Evolutionary conservation across 2,113 vertebrate genomes (phyloP), one percentile per base, ranked within the genome.

Genomic region (Scomber colias): DNA sequence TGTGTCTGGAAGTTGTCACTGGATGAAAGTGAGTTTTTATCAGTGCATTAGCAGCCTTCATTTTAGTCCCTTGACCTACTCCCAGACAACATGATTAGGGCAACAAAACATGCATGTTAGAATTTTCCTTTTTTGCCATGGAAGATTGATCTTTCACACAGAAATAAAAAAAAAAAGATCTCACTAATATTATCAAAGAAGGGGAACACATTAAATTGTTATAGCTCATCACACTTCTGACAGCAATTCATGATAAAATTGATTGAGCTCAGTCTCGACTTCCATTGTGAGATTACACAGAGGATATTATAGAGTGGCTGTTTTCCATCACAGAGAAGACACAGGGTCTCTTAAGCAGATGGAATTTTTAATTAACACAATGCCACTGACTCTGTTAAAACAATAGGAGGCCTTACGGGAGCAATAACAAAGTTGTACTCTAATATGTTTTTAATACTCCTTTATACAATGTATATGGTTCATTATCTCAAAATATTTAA

Each of bases 281-380:
- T 88, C 71, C 70, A 75, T 61, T 72, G 81, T 86, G 62, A 88
- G 83, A 87, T 79, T 88, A 81, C 86, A 82, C 83, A 74, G 71
- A 90, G 90, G 83, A 84, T 87, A 80, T 79, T 78, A 84, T 3
- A 63, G 74, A 83, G 84, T 86, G 77, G 64, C 86, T 84, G 84
- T 85, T 91, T 90, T 86, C 83, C 55, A 86, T 89, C 87, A 62
- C 69, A 60, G 75, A 84, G 77, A 87, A 75, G 76, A 81, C 46
- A 24, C 72, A 68, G 70, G 81, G 91, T 87, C 89, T 91, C 90
- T 57, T 59, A 85, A 92, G 91, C 92, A 93, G 91, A 93, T 93
- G 91, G 91, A 87, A 77, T 83, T 88, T 90, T 92, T 91, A 92
- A 92, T 93, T 90, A 93, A 90, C 86, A 86, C 80, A 88, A 90